Base-by-base conservation (phyloP, 1,140 invertebrate species). In the Tetramorium simillimum region DNA sequence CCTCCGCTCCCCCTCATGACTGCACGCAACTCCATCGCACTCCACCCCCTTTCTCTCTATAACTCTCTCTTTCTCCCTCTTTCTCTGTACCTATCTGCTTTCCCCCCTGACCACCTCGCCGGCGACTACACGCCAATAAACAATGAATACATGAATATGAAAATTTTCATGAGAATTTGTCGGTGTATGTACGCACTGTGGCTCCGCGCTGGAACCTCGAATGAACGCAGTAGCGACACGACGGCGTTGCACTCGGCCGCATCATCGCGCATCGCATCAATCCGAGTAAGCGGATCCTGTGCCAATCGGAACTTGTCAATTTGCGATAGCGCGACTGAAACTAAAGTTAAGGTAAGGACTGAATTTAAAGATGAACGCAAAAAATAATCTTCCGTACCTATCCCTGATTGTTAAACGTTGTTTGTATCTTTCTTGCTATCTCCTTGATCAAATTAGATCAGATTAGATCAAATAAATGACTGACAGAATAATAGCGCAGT, bases 91-190 rank as follows among this genome's bases (percentile, higher is more conserved):
- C 18, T 63, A n/a, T 70, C 76, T 18, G 63, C 37, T n/a, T 46
- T 53, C 58, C 72, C 14, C 56, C 53, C 56, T 21, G 28, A 82
- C 49, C 16, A 28, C 10, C 85, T 69, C 63, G 58, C 53, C 43
- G 56, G 46, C 51, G 24, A 49, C 63, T 40, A 56, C 80, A 75
- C 58, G 84, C 90, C 87, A 89, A 93, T 93, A 92, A 93, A 93
- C 93, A 92, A 93, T 93, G 93, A 93, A 93, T 93, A 91, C 91
- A 93, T 93, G 93, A 93, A 93, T 93, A 93, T 92, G 92, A 93
- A 93, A 93, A 91, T 93, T 92, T 92, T 87, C 91, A 90, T 76
- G 92, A 92, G 87, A 91, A 87, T 88, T 76, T 85, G 46, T 75
- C 69, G 46, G 65, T 86, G 75, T 69, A 85, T 24, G 69, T 70